Base-by-base conservation (phyloP, 2,797 vertebrate species). In the Microtus californicus region DNA sequence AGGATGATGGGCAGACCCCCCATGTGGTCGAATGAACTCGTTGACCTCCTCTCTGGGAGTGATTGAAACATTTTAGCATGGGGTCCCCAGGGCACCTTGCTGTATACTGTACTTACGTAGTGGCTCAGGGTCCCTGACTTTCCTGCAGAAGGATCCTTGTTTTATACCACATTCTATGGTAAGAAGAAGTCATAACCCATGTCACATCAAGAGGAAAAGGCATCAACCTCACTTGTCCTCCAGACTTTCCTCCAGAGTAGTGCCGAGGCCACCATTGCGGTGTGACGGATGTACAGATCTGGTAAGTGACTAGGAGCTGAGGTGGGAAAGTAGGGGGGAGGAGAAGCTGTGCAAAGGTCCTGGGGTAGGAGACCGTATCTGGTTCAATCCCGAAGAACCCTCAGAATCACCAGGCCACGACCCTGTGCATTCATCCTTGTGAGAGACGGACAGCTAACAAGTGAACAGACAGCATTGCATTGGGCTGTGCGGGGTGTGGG, bases 11-110 rank as follows among this genome's bases (percentile, higher is more conserved):
- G 43, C 10, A 48, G 77, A 81, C 48, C n/a, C 19, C 5, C 8
- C 6, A 67, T 8, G 0, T 21, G 6, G 34, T 4, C 8, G 67
- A 34, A n/a, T 13, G 43, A 27, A 31, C 56, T 48, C 1, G 0
- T 3, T 8, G 43, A n/a, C 27, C 37, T 40, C 63, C 45, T 80
- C 48, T 37, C 31, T 6, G n/a, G 51, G 78, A 40, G 54, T 14
- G 1, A n/a, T 71, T 34, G 40, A 87, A 92, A 48, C 37, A 34
- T 83, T 51, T 59, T 0, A 59, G 86, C 23, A 2, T 56, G 61
- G n/a, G 2, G 0, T 29, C 90, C 59, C 85, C 43, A 17, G 73
- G 63, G 40, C 37, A 63, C 25, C 40, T 43, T 61, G 19, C n/a
- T 61, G 37, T 17, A 54, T 43, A 19, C 27, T 82, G 56, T 27